These are phyloP conservation scores for Adelphocoris suturalis DNA, from an alignment of 2,888 invertebrate species.

Conservation along the genomic window DNA sequence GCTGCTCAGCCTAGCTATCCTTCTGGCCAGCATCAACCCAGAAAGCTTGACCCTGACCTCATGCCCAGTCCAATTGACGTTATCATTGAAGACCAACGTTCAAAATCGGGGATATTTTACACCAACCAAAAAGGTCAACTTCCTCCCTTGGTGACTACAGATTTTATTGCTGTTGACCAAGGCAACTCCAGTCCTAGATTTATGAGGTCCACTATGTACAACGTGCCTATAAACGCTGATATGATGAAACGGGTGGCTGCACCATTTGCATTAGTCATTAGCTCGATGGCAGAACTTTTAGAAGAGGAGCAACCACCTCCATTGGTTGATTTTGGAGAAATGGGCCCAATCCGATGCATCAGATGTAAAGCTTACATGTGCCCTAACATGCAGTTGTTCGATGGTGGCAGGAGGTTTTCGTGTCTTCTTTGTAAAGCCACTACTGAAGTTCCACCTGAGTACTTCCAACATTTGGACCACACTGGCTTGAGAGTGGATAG, in stretches of 20 bases:
- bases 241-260: slow-evolving; percentile 95
- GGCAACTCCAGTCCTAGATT: slow-evolving; percentile 91
- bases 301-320: slow-evolving; percentile 89
- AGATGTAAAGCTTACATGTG: slow-evolving; percentile 99
- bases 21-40: slow-evolving; percentile 70
- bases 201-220: slow-evolving; percentile 96
- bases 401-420: slow-evolving; percentile 96
- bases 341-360: slow-evolving; percentile 96
- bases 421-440: slow-evolving; percentile 97
- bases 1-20: slow-evolving; percentile 65
- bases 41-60: slow-evolving; percentile 93
- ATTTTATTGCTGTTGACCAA: slow-evolving; percentile 95
- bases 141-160: slow-evolving; percentile 97
- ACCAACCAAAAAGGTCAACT: slow-evolving; percentile 92
- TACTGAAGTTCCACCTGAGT: slow-evolving; percentile 95
- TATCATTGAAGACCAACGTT: slow-evolving; percentile 92
- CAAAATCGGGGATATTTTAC: slow-evolving; percentile 89
- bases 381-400: slow-evolving; percentile 98
- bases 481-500: slow-evolving; percentile 92
- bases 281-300: slow-evolving; percentile 91
- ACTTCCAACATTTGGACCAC: slow-evolving; percentile 96
- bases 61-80: slow-evolving; percentile 98
- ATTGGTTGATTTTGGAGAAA: slow-evolving; percentile 93
- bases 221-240: slow-evolving; percentile 95
- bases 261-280: slow-evolving; percentile 94